Evolutionary conservation across 2,888 invertebrate species (phyloP), one percentile per base, ranked within the genome.

Genomic region (Cataglyphis albicans): DNA sequence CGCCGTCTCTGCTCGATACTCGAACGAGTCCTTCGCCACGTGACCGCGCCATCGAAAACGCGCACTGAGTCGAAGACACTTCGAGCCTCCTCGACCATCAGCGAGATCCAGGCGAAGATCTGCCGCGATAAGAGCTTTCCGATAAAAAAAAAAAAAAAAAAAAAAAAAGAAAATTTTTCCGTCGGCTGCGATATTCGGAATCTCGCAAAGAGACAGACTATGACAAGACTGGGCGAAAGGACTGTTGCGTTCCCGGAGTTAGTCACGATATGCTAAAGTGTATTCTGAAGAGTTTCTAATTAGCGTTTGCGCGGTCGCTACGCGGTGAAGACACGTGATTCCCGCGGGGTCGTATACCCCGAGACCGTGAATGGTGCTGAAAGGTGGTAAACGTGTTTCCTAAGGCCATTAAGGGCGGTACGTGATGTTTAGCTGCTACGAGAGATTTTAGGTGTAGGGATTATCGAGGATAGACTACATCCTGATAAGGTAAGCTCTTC

Each of bases 361-460:
- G 74, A 83, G 80, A 18, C n/a, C 78, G 87, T 86, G 88, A 67
- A 86, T 80, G 80, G 88, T 88, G 88, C 73, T 64, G 84, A 84
- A 83, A 80, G 86, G 84, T 88, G 88, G 64, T 88, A 70, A 86
- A 82, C 87, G 88, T 88, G 88, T 64, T 64, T 64, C 65, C 64
- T 29, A 65, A 41, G 70, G 41, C 78, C 57, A 64, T 80, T 67
- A 81, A 74, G 78, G 78, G 70, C 75, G 63, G 75, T 74, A 44
- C 81, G 75, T 81, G 74, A 81, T 81, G 81, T 74, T 81, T 74
- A 29, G 74, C 81, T 38, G 75, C 38, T 38, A 52, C 48, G 75
- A 21, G 63, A 81, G 78, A 81, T 63, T 74, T 64, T 81, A 72
- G 74, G 74, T 74, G 75, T 72, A 59, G 63, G 75, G 81, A 81